These are phyloP conservation scores for Jaculus jaculus DNA, from an alignment of 2,113 vertebrate genomes.

Conservation along the genomic window DNA sequence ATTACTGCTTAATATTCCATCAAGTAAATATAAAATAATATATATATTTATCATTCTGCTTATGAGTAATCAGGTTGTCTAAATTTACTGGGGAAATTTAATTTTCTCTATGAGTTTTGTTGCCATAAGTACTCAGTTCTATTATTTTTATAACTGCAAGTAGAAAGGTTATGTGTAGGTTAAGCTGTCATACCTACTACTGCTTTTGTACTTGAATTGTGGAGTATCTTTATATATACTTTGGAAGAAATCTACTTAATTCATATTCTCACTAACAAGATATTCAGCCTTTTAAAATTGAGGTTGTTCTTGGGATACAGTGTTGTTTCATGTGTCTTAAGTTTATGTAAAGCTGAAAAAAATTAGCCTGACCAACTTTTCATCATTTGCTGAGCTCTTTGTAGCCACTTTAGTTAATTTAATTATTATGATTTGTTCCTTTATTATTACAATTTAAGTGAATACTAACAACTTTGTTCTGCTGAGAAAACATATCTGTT, in stretches of 20 bases:
- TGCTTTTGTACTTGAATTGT: background rate
- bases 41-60: background rate
- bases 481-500: background rate
- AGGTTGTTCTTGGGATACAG: background rate
- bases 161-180: background rate
- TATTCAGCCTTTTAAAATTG: background rate
- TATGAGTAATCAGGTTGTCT: background rate
- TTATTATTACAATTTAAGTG: background rate
- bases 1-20: background rate
- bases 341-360: background rate
- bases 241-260: background rate
- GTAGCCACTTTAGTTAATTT: background rate
- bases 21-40: background rate
- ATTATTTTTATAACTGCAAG: background rate
- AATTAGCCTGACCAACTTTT: background rate
- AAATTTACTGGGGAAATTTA: background rate
- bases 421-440: no score
- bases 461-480: background rate
- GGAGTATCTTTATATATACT: background rate
- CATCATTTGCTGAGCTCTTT: no score
- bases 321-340: background rate
- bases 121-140: background rate
- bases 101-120: background rate
- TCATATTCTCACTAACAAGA: background rate
- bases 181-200: background rate